Conservation (phyloP, 1,140 invertebrate genomes). For the Calephelis nemesis region DNA sequence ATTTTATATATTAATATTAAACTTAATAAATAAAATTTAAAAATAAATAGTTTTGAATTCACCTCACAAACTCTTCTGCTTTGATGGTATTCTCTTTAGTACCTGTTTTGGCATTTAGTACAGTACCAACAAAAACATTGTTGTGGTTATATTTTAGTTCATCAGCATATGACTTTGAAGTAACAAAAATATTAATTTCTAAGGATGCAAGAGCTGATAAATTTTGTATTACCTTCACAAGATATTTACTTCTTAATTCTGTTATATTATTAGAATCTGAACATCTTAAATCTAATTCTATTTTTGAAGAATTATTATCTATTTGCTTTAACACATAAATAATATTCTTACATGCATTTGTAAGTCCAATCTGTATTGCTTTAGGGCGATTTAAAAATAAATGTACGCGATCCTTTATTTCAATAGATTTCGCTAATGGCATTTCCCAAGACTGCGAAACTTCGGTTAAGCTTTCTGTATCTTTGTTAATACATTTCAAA, state of each 20-base stretch:
- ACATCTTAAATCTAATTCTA: constrained; percentile 45
- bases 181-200: constrained; percentile 55
- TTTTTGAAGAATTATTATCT: constrained; percentile 22
- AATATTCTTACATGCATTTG: constrained; percentile 42
- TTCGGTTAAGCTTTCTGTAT: constrained; percentile 40
- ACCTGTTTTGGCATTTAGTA: constrained; percentile 71
- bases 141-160: constrained; percentile 33
- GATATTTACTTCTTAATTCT: constrained; percentile 56
- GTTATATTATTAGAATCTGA: constrained; percentile 46
- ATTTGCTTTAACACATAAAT: constrained; percentile 40
- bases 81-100: constrained; percentile 67
- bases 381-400: constrained; percentile 50
- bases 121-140: constrained; percentile 71
- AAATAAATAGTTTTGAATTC: constrained; percentile 17
- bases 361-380: constrained; percentile 47
- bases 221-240: constrained; percentile 57
- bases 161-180: constrained; percentile 58
- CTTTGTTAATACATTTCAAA: constrained; percentile 49
- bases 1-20: too few relatives aligned
- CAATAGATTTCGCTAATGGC: constrained; percentile 42
- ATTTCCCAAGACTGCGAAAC: constrained; percentile 55
- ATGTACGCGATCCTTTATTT: constrained; percentile 50
- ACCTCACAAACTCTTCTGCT: constrained; percentile 69
- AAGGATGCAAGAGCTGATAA: constrained; percentile 42
- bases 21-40: neutral